Evolutionary conservation across 1,140 invertebrate genomes (phyloP).

Genomic region (Schlechtendalia chinensis): DNA sequence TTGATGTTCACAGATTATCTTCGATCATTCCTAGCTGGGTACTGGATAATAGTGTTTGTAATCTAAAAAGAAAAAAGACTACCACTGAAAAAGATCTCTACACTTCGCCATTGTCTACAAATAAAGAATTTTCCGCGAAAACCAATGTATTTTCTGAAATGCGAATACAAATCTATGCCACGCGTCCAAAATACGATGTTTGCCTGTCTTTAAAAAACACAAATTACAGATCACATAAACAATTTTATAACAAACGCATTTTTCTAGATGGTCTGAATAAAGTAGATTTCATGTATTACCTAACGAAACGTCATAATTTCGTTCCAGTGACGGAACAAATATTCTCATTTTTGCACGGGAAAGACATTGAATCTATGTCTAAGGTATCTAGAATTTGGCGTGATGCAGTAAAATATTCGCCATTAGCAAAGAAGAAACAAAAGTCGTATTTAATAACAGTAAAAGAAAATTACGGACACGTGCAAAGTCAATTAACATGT

Average conservation of each 20-base stretch:
- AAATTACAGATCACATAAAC: background rate
- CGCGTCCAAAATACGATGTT: background rate
- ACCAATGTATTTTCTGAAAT: background rate
- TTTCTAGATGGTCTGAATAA: background rate
- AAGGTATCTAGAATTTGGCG: conserved; percentile 7
- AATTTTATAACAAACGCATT: background rate
- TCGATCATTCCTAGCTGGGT: background rate
- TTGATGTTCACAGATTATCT: background rate
- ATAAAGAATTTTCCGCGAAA: background rate
- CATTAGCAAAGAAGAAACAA: background rate
- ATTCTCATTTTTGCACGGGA: background rate
- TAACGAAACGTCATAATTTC: conserved; percentile 12
- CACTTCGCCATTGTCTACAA: background rate
- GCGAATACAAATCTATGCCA: background rate
- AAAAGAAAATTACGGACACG: background rate
- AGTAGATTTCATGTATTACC: conserved; percentile 28
- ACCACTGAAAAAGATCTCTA: too few species aligned
- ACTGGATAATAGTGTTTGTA: background rate
- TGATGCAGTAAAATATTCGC: conserved; percentile 6
- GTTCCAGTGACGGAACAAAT: conserved; percentile 1
- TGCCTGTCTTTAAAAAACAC: background rate
- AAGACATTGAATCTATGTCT: conserved; percentile 10
- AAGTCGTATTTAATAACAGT: background rate
- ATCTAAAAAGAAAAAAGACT: background rate
- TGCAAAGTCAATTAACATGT: too few species aligned